Conservation (phyloP, 2,113 vertebrate species). For the Neogale vison region DNA sequence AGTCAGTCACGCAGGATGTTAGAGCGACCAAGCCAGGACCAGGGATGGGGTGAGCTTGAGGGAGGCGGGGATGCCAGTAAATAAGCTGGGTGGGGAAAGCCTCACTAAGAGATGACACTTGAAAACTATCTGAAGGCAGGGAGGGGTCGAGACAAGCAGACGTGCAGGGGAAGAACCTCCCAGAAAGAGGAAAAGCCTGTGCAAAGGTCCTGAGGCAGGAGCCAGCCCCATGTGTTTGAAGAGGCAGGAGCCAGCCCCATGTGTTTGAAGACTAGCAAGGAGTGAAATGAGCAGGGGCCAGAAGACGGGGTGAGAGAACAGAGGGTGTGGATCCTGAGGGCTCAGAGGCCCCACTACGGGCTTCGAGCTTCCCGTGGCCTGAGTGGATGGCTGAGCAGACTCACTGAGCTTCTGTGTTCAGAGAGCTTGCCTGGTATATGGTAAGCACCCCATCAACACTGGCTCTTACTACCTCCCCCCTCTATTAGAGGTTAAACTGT, state of each 20-base stretch:
- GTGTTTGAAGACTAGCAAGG: background rate
- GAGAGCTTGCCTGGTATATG: background rate
- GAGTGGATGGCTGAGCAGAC: background rate
- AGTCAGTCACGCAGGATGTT: no score
- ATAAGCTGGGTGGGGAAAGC: background rate
- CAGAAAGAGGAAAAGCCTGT: background rate
- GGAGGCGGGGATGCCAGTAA: background rate
- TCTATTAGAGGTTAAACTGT: background rate
- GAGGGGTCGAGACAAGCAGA: background rate
- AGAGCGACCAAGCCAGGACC: background rate
- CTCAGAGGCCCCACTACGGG: background rate
- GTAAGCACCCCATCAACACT: accelerated
- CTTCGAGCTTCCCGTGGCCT: background rate
- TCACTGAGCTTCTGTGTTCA: no score
- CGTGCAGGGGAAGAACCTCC: background rate
- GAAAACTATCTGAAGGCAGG: background rate
- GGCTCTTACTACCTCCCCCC: background rate
- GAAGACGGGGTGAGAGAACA: accelerated
- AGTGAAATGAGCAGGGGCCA: background rate
- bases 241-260: background rate
- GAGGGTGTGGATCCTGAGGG: no score
- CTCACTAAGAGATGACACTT: background rate
- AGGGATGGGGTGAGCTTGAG: background rate
- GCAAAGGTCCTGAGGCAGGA: background rate
- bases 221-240: background rate